phyloP scores from a whole-genome alignment of 2,797 vertebrate genomes.

The Vultur gryphus region DNA sequence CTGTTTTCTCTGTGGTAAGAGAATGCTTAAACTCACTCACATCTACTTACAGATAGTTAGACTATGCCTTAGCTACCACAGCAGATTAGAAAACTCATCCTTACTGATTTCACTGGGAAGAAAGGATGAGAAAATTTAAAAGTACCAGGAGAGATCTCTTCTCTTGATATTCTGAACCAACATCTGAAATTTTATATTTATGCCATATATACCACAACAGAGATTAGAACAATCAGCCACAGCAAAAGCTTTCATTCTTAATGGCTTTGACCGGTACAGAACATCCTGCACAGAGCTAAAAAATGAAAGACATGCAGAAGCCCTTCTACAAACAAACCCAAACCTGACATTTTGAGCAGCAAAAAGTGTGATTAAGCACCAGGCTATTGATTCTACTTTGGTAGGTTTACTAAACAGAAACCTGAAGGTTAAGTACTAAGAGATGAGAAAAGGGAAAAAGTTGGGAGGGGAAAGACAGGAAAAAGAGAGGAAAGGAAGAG shows the following conservation, averaged over 20 bases:
- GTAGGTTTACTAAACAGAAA: conserved; percentile 51
- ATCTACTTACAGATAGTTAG: background rate
- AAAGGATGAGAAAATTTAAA: background rate
- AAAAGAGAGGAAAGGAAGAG: background rate
- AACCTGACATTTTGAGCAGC: conserved; percentile 52
- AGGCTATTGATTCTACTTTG: conserved; percentile 42
- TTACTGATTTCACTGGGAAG: background rate
- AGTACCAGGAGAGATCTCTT: background rate
- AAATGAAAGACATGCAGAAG: conserved; percentile 35
- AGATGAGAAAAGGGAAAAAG: conserved; percentile 8
- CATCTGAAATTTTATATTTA: background rate
- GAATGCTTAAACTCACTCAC: background rate
- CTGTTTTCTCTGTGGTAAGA: background rate
- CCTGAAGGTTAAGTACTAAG: conserved; percentile 29
- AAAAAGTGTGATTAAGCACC: conserved; percentile 43
- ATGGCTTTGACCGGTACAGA: background rate
- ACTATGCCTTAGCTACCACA: background rate
- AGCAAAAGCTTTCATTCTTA: background rate
- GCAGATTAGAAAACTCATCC: background rate
- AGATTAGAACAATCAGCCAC: background rate
- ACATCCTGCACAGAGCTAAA: background rate
- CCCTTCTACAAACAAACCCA: conserved; percentile 48
- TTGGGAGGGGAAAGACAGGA: background rate
- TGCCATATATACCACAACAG: background rate
- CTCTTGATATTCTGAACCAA: background rate